Percentiles rank a stretch among this genome's conserved stretches.
Evolutionary conservation across 2,797 vertebrate species (phyloP).

Genomic region (Corythornis leucogaster): DNA sequence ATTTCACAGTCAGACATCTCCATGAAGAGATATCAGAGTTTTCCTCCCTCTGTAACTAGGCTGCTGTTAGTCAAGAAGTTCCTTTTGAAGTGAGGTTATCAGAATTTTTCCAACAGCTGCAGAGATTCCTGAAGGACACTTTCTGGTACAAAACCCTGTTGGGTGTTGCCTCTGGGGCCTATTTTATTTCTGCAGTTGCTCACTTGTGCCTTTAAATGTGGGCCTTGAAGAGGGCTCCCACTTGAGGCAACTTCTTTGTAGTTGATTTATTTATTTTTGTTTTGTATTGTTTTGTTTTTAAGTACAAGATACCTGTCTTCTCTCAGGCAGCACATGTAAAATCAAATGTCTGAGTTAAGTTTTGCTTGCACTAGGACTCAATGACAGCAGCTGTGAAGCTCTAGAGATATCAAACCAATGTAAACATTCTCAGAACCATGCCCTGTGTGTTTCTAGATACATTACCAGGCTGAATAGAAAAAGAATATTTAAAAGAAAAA

Average conservation of each 20-base stretch:
- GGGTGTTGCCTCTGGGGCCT: not conserved
- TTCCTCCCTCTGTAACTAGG: not conserved
- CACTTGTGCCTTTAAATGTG: not conserved
- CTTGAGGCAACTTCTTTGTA: constrained; percentile 11
- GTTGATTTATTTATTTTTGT: not conserved
- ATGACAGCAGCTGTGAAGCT: not conserved
- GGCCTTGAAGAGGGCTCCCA: not conserved
- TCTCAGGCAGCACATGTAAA: not conserved
- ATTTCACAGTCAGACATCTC: not conserved
- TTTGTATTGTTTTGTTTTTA: not conserved
- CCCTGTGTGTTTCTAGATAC: not conserved
- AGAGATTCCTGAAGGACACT: not conserved
- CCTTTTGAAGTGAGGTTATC: not conserved
- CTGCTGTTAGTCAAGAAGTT: not conserved
- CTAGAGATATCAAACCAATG: not conserved
- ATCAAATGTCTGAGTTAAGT: not conserved
- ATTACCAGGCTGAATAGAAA: not conserved
- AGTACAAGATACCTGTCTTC: not conserved
- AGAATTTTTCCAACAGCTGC: not conserved
- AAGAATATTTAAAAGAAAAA: not conserved
- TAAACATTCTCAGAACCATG: not conserved
- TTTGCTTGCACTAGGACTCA: not conserved
- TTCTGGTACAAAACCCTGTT: not conserved
- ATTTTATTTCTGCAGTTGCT: constrained; percentile 9
- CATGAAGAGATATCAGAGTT: not conserved